phyloP scores from a whole-genome alignment of 2,888 invertebrate species.

The Nineta flava region DNA sequence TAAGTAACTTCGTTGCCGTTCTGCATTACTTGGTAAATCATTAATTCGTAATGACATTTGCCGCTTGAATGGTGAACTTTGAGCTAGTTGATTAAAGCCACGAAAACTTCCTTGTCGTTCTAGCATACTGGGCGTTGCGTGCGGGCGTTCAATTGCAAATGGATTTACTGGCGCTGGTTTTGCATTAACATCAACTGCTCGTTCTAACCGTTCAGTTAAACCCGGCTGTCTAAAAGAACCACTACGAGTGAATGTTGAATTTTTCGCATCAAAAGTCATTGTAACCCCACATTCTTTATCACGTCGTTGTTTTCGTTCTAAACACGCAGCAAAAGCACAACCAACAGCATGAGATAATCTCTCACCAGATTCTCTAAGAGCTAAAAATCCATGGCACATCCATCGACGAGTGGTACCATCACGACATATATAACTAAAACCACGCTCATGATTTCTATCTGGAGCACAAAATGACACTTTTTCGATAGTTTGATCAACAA shows the following conservation, averaged over 20 bases:
- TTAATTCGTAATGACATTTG: slow-evolving; percentile 89
- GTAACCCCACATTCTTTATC: slow-evolving; percentile 93
- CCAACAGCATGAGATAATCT: slow-evolving; percentile 97
- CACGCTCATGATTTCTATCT: slow-evolving; percentile 92
- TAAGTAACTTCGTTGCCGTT: slow-evolving; percentile 43
- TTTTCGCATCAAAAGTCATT: slow-evolving; percentile 81
- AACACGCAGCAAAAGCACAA: slow-evolving; percentile 95
- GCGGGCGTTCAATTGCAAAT: slow-evolving; percentile 88
- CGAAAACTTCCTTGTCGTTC: slow-evolving; percentile 92
- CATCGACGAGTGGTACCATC: slow-evolving; percentile 97
- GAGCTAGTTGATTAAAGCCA: slow-evolving; percentile 62
- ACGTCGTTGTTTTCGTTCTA: slow-evolving; percentile 92
- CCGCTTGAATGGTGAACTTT: slow-evolving; percentile 85
- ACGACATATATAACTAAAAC: slow-evolving; percentile 97
- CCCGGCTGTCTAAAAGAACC: slow-evolving; percentile 82
- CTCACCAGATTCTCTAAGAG: slow-evolving; percentile 91
- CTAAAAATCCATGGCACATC: slow-evolving; percentile 99
- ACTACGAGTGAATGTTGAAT: slow-evolving; percentile 81
- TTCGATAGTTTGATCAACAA: slow-evolving; percentile 99
- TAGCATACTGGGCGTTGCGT: slow-evolving; percentile 86
- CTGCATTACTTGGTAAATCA: slow-evolving; percentile 89
- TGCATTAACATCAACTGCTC: slow-evolving; percentile 21
- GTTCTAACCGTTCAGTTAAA: slow-evolving; percentile 57
- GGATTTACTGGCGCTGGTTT: slow-evolving; percentile 61
- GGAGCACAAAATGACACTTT: slow-evolving; percentile 99